Base-by-base conservation (phyloP, 2,113 vertebrate genomes). In the Ploceus nigricollis region DNA sequence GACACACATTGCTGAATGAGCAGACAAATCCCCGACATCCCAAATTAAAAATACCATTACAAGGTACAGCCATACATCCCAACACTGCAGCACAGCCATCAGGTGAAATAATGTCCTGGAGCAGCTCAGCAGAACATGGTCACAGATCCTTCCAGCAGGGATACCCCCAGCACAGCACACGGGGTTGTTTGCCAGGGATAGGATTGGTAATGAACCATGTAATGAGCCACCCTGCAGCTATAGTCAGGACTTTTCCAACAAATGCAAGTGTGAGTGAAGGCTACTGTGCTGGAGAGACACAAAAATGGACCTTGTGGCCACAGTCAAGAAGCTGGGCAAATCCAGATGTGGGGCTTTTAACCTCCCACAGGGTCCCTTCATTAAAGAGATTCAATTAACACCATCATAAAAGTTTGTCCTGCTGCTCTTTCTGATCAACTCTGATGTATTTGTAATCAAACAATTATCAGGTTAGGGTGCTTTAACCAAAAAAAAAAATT, bases 181-280 rank as follows among this genome's bases (percentile, higher is more conserved):
- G 0, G 79, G 76, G n/a, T 50, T 90, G 53, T 92, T 78, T 92
- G 94, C 94, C 96, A 96, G 94, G 90, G 90, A 93, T 76, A 68
- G 86, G 47, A 50, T 37, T 0, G 35, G 85, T 96, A 97, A 97
- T 92, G 96, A 94, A 57, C 92, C 93, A 61, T 89, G 92, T 92
- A 96, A 96, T 79, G 86, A 96, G 88, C 82, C 90, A 90, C 92
- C 90, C 94, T 50, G 96, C 96, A 96, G 96, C 90, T 90, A 79
- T 0, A 27, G 54, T 56, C 88, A 61, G 80, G 94, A 94, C 71
- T 81, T 68, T 30, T 61, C 94, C 90, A 95, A 75, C 76, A 81
- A 84, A 79, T 4, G 16, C 80, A 71, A 94, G 90, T 39, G 82
- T 92, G 82, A 96, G 65, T 75, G 93, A 94, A 95, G 82, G 88